A percentile compares a stretch with the other conserved stretches of the same genome.
Conservation (phyloP, 2,797 vertebrate genomes). For the Borostomias antarcticus region DNA sequence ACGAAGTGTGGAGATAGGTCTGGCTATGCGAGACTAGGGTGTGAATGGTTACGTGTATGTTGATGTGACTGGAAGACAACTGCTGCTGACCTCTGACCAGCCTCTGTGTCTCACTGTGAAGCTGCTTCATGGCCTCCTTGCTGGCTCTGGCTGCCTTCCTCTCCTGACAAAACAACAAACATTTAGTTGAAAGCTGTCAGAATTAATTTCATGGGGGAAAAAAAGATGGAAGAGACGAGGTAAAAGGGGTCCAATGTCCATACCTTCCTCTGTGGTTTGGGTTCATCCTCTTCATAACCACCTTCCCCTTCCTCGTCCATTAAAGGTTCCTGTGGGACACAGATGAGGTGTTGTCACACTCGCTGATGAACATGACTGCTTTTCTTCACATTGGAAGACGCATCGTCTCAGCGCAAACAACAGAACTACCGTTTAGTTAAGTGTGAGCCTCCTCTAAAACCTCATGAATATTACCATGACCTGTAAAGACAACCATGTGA, state of each 20-base stretch:
- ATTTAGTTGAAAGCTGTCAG: not conserved
- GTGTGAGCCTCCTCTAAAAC: not conserved
- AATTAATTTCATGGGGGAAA: too few relatives aligned
- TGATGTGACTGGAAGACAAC: not conserved
- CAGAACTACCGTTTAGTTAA: too few relatives aligned
- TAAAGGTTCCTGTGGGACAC: conserved; percentile 51
- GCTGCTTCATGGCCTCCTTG: conserved; percentile 91
- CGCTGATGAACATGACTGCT: not conserved
- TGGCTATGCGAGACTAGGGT: too few relatives aligned
- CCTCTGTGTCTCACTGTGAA: conserved; percentile 93
- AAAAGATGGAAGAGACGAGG: conserved; percentile 29
- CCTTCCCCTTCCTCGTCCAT: conserved; percentile 52
- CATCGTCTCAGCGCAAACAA: too few relatives aligned
- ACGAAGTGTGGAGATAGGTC: too few relatives aligned
- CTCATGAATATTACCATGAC: not conserved
- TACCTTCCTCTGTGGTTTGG: conserved; percentile 71
- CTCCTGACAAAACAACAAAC: conserved; percentile 75
- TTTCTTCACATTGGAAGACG: too few relatives aligned
- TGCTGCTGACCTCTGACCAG: conserved; percentile 94
- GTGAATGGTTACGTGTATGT: not conserved
- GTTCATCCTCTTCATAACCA: conserved; percentile 44
- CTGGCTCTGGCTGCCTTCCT: conserved; percentile 90
- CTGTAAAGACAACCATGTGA: too few relatives aligned
- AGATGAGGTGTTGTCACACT: not conserved
- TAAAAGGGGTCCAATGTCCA: conserved; percentile 3